Percentiles rank a stretch among this genome's conserved stretches.
Evolutionary conservation across 2,797 vertebrate genomes (phyloP).

Genomic region (Thalassophryne amazonica): DNA sequence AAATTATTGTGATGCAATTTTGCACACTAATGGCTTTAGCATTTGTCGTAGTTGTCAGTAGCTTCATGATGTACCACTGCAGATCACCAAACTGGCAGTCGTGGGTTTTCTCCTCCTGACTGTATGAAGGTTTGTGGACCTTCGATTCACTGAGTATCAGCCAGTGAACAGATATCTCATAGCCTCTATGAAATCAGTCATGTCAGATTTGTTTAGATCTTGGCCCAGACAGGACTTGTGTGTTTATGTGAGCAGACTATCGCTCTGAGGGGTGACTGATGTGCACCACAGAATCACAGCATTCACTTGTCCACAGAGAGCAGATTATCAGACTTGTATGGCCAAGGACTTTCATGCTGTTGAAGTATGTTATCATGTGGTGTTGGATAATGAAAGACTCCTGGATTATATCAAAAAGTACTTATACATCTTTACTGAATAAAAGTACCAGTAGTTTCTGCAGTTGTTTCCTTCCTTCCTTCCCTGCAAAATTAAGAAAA

Average conservation of each 20-base stretch:
- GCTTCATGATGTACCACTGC: no score
- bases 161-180: constrained; percentile 75
- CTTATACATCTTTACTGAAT: background rate
- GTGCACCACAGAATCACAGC: constrained; percentile 51
- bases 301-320: constrained; percentile 63
- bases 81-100: constrained; percentile 53
- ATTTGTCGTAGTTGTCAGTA: no score
- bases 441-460: no score
- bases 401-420: constrained; percentile 9
- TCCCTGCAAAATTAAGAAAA: no score
- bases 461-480: no score
- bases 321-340: constrained; percentile 65
- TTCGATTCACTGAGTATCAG: constrained; percentile 65
- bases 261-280: constrained; percentile 61
- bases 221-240: constrained; percentile 55
- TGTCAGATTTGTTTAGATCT: constrained; percentile 77
- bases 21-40: no score
- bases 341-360: constrained; percentile 57
- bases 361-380: constrained; percentile 48
- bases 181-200: constrained; percentile 76
- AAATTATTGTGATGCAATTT: no score
- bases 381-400: constrained; percentile 18
- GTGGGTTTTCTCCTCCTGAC: constrained; percentile 44
- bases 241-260: constrained; percentile 70
- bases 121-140: constrained; percentile 48